These are phyloP conservation scores for Stictonetta naevosa DNA, from an alignment of 2,113 vertebrate species.

Conservation along the genomic window DNA sequence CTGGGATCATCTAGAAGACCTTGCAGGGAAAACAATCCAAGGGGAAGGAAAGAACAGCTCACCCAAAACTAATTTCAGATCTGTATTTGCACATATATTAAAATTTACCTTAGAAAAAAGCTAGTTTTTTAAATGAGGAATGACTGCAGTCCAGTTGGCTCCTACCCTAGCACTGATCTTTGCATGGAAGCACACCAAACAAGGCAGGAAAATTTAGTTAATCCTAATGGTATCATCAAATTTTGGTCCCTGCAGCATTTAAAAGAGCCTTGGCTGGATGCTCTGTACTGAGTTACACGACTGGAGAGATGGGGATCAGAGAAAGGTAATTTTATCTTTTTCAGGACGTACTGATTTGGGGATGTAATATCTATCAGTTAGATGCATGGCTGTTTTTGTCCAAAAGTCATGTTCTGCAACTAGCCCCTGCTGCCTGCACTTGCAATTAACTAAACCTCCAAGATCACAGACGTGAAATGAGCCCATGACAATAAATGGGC, in stretches of 20 bases:
- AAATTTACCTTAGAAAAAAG: not conserved
- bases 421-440: not conserved
- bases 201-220: not conserved
- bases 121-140: not conserved
- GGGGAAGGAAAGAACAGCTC: not conserved
- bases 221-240: not conserved
- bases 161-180: not conserved
- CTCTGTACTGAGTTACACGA: rapidly evolving
- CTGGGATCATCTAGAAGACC: not conserved
- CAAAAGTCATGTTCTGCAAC: not conserved
- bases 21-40: not conserved
- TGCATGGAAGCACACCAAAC: not conserved
- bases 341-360: not conserved
- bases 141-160: not conserved
- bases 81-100: not conserved
- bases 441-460: conserved; percentile 11
- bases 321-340: not conserved
- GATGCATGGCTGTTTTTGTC: not conserved
- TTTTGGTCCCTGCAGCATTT: not conserved
- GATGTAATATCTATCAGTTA: not conserved
- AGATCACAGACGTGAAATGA: not conserved
- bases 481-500: not conserved
- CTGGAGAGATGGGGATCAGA: not conserved
- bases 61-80: not conserved
- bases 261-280: not conserved